Base-by-base conservation (phyloP, 2,113 vertebrate genomes). In the Cavia aperea region DNA sequence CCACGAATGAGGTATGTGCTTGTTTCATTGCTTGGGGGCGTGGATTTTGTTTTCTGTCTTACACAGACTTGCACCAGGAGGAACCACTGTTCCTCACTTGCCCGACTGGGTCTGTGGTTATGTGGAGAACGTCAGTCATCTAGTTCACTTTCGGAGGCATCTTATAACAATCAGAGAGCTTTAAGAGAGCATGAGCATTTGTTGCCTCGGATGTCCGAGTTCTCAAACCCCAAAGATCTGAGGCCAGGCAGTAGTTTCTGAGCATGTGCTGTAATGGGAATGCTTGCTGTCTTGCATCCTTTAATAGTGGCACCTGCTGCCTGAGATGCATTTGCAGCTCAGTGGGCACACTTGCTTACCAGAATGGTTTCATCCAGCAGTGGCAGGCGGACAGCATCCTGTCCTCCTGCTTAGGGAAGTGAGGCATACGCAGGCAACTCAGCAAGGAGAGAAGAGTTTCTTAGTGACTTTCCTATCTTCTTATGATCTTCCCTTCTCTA, bases 1-100 rank as follows among this genome's bases (percentile, higher is more conserved):
- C 99, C 3, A 99, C 99, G n/a, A 99, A 99, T 63, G 99, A 99
- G 98, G 99, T 99, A 94, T 62, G 98, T 95, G 43, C 56, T 31
- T 79, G 46, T 54, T 39, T 81, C 39, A 46, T 36, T 62, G 75
- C 56, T 89, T 36, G 31, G 49, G 29, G 63, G 12, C 77, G 73
- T 82, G 93, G 31, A 36, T 58, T 60, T 68, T 0, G 24, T 83
- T 84, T 93, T n/a, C 58, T 58, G 1, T 43, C 31, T 60, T 68
- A 21, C 1, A 11, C 21, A 13, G 49, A 46, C 86, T 43, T 70
- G 58, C 29, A 15, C 31, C 7, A 7, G 78, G 36, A 88, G 68
- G 49, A 73, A 51, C 29, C 9, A 0, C 19, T 43, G 63, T n/a
- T 19, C 6, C 13, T 46, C 29, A 2, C 10, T 33, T 51, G 19